Percentiles rank a stretch among this genome's conserved stretches.
These are phyloP conservation scores for Chaenogobius annularis DNA, from an alignment of 2,113 vertebrate genomes.

Conservation along the genomic window DNA sequence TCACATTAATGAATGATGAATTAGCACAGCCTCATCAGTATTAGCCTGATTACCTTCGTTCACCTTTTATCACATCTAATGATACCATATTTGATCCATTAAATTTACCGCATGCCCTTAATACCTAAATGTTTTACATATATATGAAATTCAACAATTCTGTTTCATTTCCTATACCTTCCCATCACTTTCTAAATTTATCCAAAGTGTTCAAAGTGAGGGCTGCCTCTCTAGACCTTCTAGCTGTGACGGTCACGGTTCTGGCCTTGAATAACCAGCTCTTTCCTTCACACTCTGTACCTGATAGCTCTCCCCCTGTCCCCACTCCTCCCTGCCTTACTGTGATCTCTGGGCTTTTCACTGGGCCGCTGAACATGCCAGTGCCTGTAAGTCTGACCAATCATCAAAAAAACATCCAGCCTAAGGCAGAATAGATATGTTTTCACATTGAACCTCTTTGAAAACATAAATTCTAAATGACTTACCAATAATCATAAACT, in stretches of 20 bases:
- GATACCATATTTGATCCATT: background rate
- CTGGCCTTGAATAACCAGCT: constrained; percentile 76
- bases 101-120: background rate
- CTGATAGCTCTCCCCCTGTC: constrained; percentile 78
- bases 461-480: constrained; percentile 38
- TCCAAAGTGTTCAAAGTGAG: constrained; percentile 67
- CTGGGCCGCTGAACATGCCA: constrained; percentile 67
- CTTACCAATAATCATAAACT: constrained; percentile 9
- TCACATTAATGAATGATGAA: too few species aligned
- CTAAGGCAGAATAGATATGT: constrained; percentile 45
- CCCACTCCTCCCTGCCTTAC: constrained; percentile 73
- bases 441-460: constrained; percentile 33
- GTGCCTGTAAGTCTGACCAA: constrained; percentile 66
- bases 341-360: constrained; percentile 74
- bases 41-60: constrained; percentile 44
- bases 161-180: too few species aligned
- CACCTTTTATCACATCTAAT: constrained; percentile 28
- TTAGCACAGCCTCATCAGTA: constrained; percentile 59
- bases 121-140: background rate
- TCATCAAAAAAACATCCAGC: constrained; percentile 62
- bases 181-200: constrained; percentile 49
- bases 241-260: constrained; percentile 78
- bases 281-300: constrained; percentile 83
- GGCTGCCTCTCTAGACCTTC: constrained; percentile 73
- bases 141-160: too few species aligned